These are phyloP conservation scores for Ceratotherium simum DNA, from an alignment of 2,113 vertebrate genomes.

Conservation along the genomic window DNA sequence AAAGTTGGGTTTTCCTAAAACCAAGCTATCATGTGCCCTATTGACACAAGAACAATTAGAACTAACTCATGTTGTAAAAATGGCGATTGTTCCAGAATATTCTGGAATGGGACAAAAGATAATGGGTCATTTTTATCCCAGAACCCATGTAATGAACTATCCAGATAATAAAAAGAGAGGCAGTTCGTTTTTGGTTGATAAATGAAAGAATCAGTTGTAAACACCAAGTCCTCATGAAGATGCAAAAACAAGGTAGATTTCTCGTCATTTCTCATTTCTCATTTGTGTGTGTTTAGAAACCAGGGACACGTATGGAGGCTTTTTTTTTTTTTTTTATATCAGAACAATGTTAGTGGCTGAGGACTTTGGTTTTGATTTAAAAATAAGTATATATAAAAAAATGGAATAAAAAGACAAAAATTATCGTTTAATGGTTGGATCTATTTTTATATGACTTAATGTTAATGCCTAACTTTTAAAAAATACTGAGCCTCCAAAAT, in stretches of 20 bases:
- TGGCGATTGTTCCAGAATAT: neutral
- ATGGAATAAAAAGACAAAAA: neutral
- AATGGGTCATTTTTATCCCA: neutral
- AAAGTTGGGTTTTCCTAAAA: conserved; percentile 49
- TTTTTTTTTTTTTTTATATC: neutral
- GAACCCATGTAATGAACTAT: neutral
- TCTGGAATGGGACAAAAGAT: neutral
- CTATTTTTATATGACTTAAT: neutral
- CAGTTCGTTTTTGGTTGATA: neutral
- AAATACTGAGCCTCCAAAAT: neutral
- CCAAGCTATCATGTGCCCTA: neutral
- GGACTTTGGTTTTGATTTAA: conserved; percentile 16
- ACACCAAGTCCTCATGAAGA: neutral
- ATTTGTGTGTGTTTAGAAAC: neutral
- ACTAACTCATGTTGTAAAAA: neutral
- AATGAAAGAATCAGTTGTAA: neutral
- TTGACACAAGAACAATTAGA: neutral
- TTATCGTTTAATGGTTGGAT: neutral
- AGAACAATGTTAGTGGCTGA: neutral
- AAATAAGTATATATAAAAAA: neutral
- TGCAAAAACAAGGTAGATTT: neutral
- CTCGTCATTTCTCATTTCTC: too few relatives aligned
- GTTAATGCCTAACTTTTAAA: neutral
- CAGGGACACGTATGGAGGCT: neutral
- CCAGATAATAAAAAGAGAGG: neutral